Conservation (phyloP, 1,140 invertebrate genomes). For the Eupeodes corollae region DNA sequence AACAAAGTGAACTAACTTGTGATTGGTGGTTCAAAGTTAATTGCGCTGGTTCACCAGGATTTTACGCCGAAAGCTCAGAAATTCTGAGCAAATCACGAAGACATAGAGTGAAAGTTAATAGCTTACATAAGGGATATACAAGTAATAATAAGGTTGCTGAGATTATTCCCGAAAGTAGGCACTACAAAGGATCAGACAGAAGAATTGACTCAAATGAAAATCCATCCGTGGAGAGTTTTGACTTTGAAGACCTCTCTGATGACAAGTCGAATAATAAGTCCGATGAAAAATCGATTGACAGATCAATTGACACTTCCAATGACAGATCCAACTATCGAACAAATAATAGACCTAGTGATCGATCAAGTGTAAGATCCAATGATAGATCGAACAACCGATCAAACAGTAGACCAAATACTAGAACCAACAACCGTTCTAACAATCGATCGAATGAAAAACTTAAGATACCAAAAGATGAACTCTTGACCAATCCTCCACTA, state of each 20-base stretch:
- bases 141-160: not conserved
- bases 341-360: too few species aligned
- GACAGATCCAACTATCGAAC: too few species aligned
- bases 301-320: too few species aligned
- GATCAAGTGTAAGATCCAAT: too few species aligned
- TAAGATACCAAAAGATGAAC: not conserved
- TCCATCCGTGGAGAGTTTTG: conserved; percentile 23
- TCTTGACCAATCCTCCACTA: not conserved
- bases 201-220: conserved; percentile 33
- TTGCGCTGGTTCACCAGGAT: conserved; percentile 61
- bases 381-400: too few species aligned
- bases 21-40: conserved; percentile 92
- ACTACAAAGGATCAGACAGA: conserved; percentile 14
- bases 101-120: conserved; percentile 21
- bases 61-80: conserved; percentile 74
- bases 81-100: conserved; percentile 41
- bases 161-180: not conserved
- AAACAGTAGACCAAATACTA: too few species aligned
- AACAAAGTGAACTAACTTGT: conserved; percentile 79
- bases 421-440: too few species aligned
- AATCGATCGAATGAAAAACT: not conserved
- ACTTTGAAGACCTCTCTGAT: conserved; percentile 32
- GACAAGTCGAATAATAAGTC: conserved; percentile 12
- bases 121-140: not conserved
- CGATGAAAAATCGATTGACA: too few species aligned